These are phyloP conservation scores for Trichechus manatus DNA, from an alignment of 2,113 vertebrate genomes.

Conservation along the genomic window DNA sequence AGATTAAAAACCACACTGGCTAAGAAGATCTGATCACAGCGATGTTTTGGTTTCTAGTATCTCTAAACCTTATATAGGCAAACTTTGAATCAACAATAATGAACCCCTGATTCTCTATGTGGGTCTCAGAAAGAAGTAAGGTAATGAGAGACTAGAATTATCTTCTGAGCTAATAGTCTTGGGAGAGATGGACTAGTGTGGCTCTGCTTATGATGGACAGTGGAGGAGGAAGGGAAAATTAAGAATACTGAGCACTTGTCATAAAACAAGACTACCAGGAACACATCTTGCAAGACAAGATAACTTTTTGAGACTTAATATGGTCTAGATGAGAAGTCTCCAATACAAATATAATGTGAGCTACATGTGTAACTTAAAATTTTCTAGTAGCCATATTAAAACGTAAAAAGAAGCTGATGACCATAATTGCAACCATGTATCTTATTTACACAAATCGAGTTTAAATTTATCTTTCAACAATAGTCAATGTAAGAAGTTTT, in stretches of 20 bases:
- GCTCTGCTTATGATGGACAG: background rate
- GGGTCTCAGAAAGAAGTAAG: background rate
- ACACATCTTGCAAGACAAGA: background rate
- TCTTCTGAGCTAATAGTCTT: background rate
- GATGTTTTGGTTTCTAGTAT: conserved; percentile 21
- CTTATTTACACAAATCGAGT: background rate
- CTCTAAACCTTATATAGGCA: background rate
- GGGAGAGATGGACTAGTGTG: background rate
- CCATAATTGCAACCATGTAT: background rate
- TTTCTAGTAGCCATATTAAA: background rate
- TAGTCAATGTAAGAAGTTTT: background rate
- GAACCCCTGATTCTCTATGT: background rate
- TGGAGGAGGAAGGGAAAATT: background rate
- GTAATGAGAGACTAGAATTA: background rate
- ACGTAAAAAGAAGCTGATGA: background rate
- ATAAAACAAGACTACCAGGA: background rate
- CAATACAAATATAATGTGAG: background rate
- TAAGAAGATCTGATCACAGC: background rate
- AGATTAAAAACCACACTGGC: background rate
- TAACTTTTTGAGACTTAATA: background rate
- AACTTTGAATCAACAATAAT: conserved; percentile 6
- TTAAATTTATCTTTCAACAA: background rate
- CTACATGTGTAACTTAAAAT: background rate
- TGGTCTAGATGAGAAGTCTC: background rate
- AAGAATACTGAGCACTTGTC: background rate